Evolutionary conservation across 1,140 invertebrate genomes (phyloP).

Genomic region (Drosophila oshimai): DNA sequence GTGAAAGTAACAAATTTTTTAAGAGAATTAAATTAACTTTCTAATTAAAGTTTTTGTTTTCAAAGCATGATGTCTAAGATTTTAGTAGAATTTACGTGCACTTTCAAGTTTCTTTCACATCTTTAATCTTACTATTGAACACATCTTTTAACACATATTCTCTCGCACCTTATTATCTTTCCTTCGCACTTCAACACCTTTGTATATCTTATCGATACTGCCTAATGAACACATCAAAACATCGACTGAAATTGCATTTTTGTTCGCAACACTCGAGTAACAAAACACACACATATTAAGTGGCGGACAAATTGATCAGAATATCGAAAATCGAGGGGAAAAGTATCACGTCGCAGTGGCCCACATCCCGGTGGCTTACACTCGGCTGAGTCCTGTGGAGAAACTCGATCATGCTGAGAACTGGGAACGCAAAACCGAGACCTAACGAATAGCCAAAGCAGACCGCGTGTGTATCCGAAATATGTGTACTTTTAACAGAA

Average conservation of each 20-base stretch:
- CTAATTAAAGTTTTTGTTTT: too few relatives aligned
- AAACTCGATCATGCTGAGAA: slow-evolving; percentile 74
- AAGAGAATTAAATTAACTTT: too few relatives aligned
- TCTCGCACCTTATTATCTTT: background rate
- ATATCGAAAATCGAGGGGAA: slow-evolving; percentile 8
- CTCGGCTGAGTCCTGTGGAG: slow-evolving; percentile 49
- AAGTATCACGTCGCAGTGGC: slow-evolving; percentile 64
- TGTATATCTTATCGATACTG: slow-evolving; percentile 42
- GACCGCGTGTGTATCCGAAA: slow-evolving; percentile 30
- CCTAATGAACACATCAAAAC: slow-evolving; percentile 77
- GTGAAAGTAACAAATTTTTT: too few relatives aligned
- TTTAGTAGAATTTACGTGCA: too few relatives aligned
- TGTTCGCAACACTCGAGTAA: slow-evolving; percentile 29
- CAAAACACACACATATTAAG: slow-evolving; percentile 25
- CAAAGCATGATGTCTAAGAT: too few relatives aligned
- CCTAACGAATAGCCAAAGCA: slow-evolving; percentile 3
- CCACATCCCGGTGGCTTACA: slow-evolving; percentile 45
- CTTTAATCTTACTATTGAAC: background rate
- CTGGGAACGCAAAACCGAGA: slow-evolving; percentile 21
- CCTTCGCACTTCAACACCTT: slow-evolving; percentile 31
- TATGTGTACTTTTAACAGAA: slow-evolving; percentile 52
- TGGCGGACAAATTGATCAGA: slow-evolving; percentile 30
- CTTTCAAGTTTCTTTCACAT: background rate
- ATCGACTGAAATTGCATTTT: slow-evolving; percentile 70
- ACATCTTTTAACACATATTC: background rate